Percentiles rank a stretch among this genome's conserved stretches.
phyloP scores from a whole-genome alignment of 1,140 invertebrate genomes.

The Scaptomyza hsui region DNA sequence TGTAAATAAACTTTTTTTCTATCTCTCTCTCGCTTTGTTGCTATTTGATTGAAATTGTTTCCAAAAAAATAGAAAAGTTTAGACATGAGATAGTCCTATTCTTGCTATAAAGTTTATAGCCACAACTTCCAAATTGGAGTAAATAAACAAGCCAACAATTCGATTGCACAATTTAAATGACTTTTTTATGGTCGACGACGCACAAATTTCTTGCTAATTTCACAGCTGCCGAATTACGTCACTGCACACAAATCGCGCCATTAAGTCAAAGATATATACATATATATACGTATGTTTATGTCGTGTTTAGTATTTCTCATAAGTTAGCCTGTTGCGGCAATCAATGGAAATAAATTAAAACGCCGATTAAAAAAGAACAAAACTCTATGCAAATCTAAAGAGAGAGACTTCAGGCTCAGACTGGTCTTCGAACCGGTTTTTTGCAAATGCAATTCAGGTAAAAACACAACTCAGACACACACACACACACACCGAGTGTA shows the following conservation, averaged over 20 bases:
- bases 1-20: slow-evolving; percentile 19
- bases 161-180: slow-evolving; percentile 35
- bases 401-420: neutral
- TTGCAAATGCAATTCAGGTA: slow-evolving; percentile 20
- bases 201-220: slow-evolving; percentile 47
- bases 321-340: slow-evolving; percentile 63
- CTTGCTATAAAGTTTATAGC: neutral
- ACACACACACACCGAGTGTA: slow-evolving; percentile 15
- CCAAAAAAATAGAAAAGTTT: slow-evolving; percentile 3
- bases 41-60: slow-evolving; percentile 56
- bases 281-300: neutral
- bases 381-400: slow-evolving; percentile 68
- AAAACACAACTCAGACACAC: slow-evolving; percentile 45
- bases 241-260: slow-evolving; percentile 42
- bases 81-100: too few species aligned
- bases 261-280: slow-evolving; percentile 22
- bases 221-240: slow-evolving; percentile 51
- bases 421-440: slow-evolving; percentile 38
- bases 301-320: slow-evolving; percentile 12
- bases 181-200: slow-evolving; percentile 18
- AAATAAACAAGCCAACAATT: slow-evolving; percentile 16
- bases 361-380: slow-evolving; percentile 73
- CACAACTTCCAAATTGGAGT: neutral
- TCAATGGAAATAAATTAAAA: slow-evolving; percentile 78
- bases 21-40: slow-evolving; percentile 29